Base-by-base conservation (phyloP, 2,797 vertebrate species). In the Manis javanica region DNA sequence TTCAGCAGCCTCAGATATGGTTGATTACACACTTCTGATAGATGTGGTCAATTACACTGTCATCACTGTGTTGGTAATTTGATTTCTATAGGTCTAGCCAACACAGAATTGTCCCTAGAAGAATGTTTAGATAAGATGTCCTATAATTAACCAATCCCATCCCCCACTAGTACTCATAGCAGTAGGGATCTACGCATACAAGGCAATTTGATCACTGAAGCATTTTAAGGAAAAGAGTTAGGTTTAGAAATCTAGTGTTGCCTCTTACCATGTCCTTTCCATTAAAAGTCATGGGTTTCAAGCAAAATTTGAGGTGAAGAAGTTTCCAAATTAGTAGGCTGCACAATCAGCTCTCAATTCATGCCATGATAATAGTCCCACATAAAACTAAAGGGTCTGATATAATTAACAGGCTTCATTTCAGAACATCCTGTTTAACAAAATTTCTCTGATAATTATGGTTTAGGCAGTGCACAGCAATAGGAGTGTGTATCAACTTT, bases 371-470 rank as follows among this genome's bases (percentile, higher is more conserved):
- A 74, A 90, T n/a, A 94, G 87, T 85, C 86, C 68, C 53, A 87
- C 87, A 77, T 74, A 84, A 97, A 95, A 69, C 39, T 66, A 82
- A 79, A 89, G 29, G 64, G 16, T 55, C 53, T 74, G 42, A 75
- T 51, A 2, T 87, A 87, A 90, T 75, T 94, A 96, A 79, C 24
- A 87, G 42, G 55, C 14, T 92, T 93, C 72, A 84, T 77, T 95
- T 97, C 72, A 96, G 92, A 95, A 95, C 95, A 95, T 53, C 57
- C 77, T 68, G 53, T 68, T 95, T 94, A 78, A 94, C 34, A n/a
- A 86, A 31, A 89, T 88, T 93, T 96, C 83, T 94, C 90, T 95
- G 63, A 85, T 96, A 95, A 95, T 82, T 88, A 82, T 8, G 59
- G 18, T 18, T 87, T 92, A 86, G 96, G 31, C 39, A 83, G 71